phyloP scores from a whole-genome alignment of 2,888 invertebrate species.

The Thymelicus acteon region DNA sequence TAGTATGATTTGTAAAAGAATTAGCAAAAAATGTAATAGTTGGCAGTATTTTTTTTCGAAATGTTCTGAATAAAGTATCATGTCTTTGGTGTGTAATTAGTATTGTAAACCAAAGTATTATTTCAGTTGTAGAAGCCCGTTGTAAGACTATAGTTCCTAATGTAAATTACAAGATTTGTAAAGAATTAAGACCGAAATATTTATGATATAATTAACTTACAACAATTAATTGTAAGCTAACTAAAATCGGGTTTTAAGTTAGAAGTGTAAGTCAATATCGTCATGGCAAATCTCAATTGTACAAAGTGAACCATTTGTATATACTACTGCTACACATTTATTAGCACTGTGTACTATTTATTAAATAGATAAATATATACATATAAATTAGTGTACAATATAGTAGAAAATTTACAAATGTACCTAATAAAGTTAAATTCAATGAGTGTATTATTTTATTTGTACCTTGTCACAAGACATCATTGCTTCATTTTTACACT shows the following conservation, averaged over 20 bases:
- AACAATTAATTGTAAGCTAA: neutral
- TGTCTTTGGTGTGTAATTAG: constrained; percentile 44
- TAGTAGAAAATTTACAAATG: constrained; percentile 63
- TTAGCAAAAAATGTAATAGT: too few relatives aligned
- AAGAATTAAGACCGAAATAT: constrained; percentile 9
- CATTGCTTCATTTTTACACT: too few relatives aligned
- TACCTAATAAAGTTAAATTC: constrained; percentile 56
- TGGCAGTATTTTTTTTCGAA: too few relatives aligned
- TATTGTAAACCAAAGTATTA: constrained; percentile 68
- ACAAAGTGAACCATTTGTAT: constrained; percentile 18
- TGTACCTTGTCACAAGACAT: neutral
- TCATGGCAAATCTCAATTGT: constrained; percentile 20
- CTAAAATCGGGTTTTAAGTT: neutral
- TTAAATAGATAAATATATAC: constrained; percentile 62
- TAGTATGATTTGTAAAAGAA: too few relatives aligned
- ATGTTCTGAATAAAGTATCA: constrained; percentile 12
- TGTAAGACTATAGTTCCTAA: constrained; percentile 70
- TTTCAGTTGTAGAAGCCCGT: constrained; percentile 52
- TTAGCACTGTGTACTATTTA: constrained; percentile 75
- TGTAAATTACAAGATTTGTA: constrained; percentile 31
- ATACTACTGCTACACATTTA: constrained; percentile 65
- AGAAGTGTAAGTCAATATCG: neutral
- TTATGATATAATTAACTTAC: constrained; percentile 4
- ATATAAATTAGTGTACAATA: constrained; percentile 62
- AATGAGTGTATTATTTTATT: constrained; percentile 14